Evolutionary conservation across 2,888 invertebrate species (phyloP).

Genomic region (Cheilosia urbana): DNA sequence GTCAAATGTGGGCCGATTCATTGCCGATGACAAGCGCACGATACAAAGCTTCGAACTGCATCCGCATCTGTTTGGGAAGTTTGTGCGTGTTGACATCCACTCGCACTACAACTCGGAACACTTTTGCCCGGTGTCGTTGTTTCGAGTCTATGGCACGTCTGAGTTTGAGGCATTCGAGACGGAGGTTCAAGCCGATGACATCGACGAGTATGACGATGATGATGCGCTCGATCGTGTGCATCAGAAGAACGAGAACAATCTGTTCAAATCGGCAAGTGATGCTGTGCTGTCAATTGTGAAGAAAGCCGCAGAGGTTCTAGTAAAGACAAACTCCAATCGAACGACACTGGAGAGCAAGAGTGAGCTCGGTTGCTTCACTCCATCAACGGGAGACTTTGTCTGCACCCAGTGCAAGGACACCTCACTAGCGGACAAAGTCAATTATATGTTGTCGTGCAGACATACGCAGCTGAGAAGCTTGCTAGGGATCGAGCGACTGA

Average conservation of each 20-base stretch:
- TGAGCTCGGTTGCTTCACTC: conserved; percentile 86
- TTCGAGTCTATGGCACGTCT: conserved; percentile 96
- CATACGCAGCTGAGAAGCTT: conserved; percentile 86
- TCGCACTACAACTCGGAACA: conserved; percentile 98
- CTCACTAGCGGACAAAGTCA: conserved; percentile 88
- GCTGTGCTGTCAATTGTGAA: conserved; percentile 96
- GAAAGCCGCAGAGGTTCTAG: conserved; percentile 94
- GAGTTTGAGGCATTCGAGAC: conserved; percentile 95
- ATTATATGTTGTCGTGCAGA: conserved; percentile 90
- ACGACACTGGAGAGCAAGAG: conserved; percentile 79
- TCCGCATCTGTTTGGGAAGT: conserved; percentile 93
- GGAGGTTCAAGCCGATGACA: conserved; percentile 89
- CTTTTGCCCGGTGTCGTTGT: conserved; percentile 98
- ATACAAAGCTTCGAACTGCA: conserved; percentile 93
- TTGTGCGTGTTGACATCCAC: conserved; percentile 94
- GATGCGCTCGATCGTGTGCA: conserved; percentile 84
- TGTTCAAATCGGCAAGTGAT: conserved; percentile 94
- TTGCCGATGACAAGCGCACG: conserved; percentile 93
- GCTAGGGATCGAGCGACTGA: conserved; percentile 86
- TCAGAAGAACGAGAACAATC: conserved; percentile 87
- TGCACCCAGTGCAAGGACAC: conserved; percentile 90
- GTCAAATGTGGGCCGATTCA: conserved; percentile 94
- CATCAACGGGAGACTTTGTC: conserved; percentile 88
- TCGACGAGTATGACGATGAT: conserved; percentile 89
- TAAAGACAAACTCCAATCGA: conserved; percentile 88